Conservation (phyloP, 2,888 invertebrate genomes). For the Melinopterus prodromus region DNA sequence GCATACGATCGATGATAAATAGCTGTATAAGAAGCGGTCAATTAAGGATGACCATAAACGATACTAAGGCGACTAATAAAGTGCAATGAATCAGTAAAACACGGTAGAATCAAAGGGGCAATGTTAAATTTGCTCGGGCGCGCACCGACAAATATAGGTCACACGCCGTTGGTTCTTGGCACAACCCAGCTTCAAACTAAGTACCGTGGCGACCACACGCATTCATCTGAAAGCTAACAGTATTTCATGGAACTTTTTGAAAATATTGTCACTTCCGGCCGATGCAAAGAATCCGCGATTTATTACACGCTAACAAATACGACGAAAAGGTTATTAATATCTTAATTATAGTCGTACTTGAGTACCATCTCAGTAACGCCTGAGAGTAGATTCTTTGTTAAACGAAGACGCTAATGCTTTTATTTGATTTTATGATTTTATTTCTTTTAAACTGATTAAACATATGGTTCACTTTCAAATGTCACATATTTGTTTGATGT, state of each 20-base stretch:
- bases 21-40: background rate
- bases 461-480: too few species aligned
- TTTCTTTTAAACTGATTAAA: too few species aligned
- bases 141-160: slow-evolving; percentile 55
- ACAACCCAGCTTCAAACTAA: slow-evolving; percentile 52
- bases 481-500: too few species aligned
- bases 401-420: too few species aligned
- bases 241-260: slow-evolving; percentile 21
- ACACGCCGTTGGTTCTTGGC: slow-evolving; percentile 56
- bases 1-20: background rate
- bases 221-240: slow-evolving; percentile 31
- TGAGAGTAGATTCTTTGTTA: too few species aligned
- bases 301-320: background rate
- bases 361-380: background rate
- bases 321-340: background rate
- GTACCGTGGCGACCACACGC: slow-evolving; percentile 57
- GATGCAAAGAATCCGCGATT: background rate
- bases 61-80: slow-evolving; percentile 49
- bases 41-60: slow-evolving; percentile 7
- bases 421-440: too few species aligned
- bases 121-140: slow-evolving; percentile 57
- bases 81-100: slow-evolving; percentile 55
- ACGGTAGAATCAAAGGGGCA: slow-evolving; percentile 53
- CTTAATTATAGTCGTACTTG: background rate
- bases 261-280: slow-evolving; percentile 11